Base-by-base conservation (phyloP, 2,113 vertebrate genomes). In the Nipponia nippon region DNA sequence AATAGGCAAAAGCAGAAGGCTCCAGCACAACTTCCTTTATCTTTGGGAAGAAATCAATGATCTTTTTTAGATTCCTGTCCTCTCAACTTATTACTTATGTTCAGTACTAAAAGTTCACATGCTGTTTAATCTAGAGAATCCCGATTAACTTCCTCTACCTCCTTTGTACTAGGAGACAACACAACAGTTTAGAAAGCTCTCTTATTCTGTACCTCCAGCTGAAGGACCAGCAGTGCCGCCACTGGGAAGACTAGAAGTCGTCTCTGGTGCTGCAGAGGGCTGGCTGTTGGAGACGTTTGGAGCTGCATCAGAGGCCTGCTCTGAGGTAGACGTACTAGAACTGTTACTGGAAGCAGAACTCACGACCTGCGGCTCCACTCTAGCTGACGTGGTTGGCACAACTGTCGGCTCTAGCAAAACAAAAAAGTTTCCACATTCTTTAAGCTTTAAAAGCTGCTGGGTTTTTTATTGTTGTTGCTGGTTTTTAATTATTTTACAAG, bases 321-420 rank as follows among this genome's bases (percentile, higher is more conserved):
- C 99, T 98, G 99, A 99, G 99, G 99, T 99, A 99, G 99, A 98
- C 42, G 98, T 98, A 97, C 93, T 97, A 83, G 97, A 95, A 92
- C 95, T 97, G 83, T 98, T 98, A 96, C 98, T 96, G 90, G 99
- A 98, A 52, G 97, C 95, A 84, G 99, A 98, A 96, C 98, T 99
- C 96, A 98, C 98, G 17, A 98, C 98, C 95, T 99, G 99, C 10
- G 99, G 97, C 89, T 99, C 98, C 97, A 97, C 97, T 96, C 98
- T 98, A 62, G 98, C 96, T 96, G 99, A 99, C 16, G 99, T 99
- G 94, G 99, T 99, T 98, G 99, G 99, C 98, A 99, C 98, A 91
- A 99, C 98, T 90, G 99, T 98, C 17, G 99, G 99, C 97, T 99
- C 99, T 99, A 97, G 29, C 1, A 6, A 97, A 75, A 97, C 65